phyloP scores from a whole-genome alignment of 2,113 vertebrate species.

The Nothoprocta pentlandii region DNA sequence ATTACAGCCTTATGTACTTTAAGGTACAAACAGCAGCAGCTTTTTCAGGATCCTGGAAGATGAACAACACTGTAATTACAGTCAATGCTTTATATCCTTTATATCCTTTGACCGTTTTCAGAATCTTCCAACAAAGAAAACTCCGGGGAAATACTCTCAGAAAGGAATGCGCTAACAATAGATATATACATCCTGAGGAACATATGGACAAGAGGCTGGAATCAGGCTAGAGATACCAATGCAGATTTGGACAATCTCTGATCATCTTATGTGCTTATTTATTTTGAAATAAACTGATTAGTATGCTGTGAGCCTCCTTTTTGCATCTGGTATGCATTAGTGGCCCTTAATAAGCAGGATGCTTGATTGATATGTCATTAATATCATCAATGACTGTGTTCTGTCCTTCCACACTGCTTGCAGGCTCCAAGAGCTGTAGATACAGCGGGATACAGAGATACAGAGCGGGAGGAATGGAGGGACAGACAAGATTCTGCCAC shows the following conservation, averaged over 20 bases:
- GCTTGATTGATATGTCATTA: constrained; percentile 5
- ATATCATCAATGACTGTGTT: not conserved
- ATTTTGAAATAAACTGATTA: constrained; percentile 28
- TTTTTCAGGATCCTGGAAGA: not conserved
- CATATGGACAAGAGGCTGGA: not conserved
- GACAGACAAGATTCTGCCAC: not conserved
- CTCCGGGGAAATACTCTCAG: not conserved
- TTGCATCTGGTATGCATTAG: constrained; percentile 19
- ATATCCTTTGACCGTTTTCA: not conserved
- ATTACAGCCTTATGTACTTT: not conserved
- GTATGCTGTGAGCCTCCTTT: not conserved
- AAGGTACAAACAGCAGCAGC: not conserved
- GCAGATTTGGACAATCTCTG: not conserved
- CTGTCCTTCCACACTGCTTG: not conserved
- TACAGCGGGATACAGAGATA: not conserved
- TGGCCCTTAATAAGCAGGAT: constrained; percentile 13
- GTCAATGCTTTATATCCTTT: not conserved
- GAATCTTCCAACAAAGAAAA: not conserved
- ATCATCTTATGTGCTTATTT: constrained; percentile 3
- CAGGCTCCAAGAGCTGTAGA: not conserved
- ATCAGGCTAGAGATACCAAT: not conserved
- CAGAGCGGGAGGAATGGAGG: not conserved
- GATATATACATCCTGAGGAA: not conserved
- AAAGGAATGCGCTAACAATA: not conserved
- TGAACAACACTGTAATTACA: not conserved